Evolutionary conservation across 2,888 invertebrate genomes (phyloP).

Genomic region (Plebejus argus): DNA sequence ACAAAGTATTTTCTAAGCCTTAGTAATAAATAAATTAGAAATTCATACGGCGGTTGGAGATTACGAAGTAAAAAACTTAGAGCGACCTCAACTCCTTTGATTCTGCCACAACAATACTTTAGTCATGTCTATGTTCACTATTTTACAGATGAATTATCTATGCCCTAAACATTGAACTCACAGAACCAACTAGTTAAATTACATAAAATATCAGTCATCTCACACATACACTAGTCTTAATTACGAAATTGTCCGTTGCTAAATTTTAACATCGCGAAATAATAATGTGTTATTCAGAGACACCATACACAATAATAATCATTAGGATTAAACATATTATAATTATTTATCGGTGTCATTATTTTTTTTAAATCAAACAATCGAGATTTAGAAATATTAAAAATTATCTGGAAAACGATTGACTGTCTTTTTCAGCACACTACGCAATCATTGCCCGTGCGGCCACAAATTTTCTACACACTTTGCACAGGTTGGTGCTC

Average conservation of each 20-base stretch:
- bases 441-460: slow-evolving; percentile 3
- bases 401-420: background rate
- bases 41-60: slow-evolving; percentile 36
- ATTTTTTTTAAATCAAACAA: background rate
- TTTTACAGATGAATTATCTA: background rate
- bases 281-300: background rate
- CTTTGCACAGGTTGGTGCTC: slow-evolving; percentile 1
- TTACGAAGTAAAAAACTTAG: slow-evolving; percentile 34
- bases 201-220: slow-evolving; percentile 24
- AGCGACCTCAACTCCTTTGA: slow-evolving; percentile 5
- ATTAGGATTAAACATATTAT: background rate
- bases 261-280: background rate
- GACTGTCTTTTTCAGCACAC: slow-evolving; percentile 15
- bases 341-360: background rate
- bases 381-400: slow-evolving; percentile 7
- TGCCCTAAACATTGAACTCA: background rate
- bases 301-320: background rate
- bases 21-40: slow-evolving; percentile 61
- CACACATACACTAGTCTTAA: background rate
- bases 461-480: slow-evolving; percentile 13
- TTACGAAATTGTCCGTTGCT: background rate
- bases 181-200: slow-evolving; percentile 26
- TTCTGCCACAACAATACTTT: slow-evolving; percentile 13
- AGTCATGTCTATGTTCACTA: background rate
- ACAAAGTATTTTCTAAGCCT: slow-evolving; percentile 54